Conservation (phyloP, 2,797 vertebrate species). For the Alectoris magna region DNA sequence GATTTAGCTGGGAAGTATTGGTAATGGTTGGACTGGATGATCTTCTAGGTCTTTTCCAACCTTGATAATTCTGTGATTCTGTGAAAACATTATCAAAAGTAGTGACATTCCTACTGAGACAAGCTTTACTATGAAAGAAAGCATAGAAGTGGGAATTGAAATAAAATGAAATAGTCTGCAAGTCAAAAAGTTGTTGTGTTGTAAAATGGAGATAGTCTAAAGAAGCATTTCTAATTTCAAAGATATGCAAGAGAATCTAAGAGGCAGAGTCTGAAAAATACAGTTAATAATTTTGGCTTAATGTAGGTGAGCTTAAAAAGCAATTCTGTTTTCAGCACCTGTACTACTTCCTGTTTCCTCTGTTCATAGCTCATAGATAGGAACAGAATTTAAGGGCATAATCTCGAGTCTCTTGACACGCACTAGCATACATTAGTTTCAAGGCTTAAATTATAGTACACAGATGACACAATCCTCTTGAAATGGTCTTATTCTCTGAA, state of each 20-base stretch:
- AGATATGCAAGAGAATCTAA: neutral
- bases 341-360: neutral
- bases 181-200: neutral
- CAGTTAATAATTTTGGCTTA: neutral
- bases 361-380: neutral
- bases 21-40: no score
- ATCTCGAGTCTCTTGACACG: neutral
- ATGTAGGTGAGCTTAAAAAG: neutral
- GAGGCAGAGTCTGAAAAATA: neutral
- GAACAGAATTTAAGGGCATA: neutral
- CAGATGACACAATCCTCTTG: neutral
- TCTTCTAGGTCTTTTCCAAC: no score
- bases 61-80: no score
- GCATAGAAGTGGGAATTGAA: neutral
- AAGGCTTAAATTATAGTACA: neutral
- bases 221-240: neutral
- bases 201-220: neutral
- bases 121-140: neutral
- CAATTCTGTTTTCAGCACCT: neutral
- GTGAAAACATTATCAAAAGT: neutral
- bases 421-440: neutral
- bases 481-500: neutral
- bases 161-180: neutral
- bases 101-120: neutral
- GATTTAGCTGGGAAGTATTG: no score